These are phyloP conservation scores for Diarsia rubi DNA, from an alignment of 2,888 invertebrate species.

Conservation along the genomic window DNA sequence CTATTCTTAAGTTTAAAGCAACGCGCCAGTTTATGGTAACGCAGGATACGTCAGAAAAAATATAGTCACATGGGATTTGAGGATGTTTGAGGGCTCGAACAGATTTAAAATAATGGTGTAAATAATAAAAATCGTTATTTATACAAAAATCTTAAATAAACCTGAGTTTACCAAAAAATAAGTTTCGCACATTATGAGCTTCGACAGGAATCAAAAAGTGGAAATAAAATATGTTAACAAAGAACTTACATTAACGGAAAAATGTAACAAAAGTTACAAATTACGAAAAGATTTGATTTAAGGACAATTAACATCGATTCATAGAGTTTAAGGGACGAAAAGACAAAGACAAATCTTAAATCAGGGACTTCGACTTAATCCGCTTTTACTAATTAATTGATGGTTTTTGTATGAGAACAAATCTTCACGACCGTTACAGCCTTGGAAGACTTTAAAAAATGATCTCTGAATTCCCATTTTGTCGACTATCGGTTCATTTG, in stretches of 20 bases:
- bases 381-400: conserved; percentile 3
- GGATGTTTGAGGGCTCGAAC: too few species aligned
- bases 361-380: neutral
- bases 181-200: neutral
- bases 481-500: neutral
- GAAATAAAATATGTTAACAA: neutral
- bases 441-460: neutral
- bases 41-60: too few species aligned
- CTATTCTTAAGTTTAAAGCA: too few species aligned
- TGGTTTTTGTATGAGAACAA: neutral
- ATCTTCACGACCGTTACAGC: neutral
- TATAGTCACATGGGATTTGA: too few species aligned
- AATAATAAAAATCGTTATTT: too few species aligned
- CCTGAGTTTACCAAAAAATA: neutral
- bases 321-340: conserved; percentile 10
- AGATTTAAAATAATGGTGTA: too few species aligned
- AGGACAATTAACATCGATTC: conserved; percentile 7
- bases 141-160: too few species aligned
- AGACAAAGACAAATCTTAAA: conserved; percentile 1
- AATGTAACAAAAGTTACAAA: conserved; percentile 10
- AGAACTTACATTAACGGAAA: rapidly evolving
- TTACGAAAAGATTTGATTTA: conserved; percentile 19
- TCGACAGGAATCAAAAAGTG: neutral
- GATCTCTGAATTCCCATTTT: neutral
- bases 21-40: too few species aligned